These are phyloP conservation scores for Sitophilus oryzae DNA, from an alignment of 1,140 invertebrate species.

Conservation along the genomic window DNA sequence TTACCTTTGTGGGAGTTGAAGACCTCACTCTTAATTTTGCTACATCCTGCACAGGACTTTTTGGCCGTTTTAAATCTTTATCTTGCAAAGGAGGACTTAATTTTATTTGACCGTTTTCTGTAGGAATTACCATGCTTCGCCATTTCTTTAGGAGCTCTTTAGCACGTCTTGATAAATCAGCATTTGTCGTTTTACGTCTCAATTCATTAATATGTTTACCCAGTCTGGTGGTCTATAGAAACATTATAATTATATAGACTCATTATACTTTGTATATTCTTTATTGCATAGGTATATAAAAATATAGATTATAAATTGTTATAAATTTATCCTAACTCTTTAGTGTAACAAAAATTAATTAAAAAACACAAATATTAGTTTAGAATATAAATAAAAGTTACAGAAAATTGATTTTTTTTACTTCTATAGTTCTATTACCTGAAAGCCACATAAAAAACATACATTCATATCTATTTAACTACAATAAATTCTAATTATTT, in stretches of 20 bases:
- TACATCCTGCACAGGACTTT: not conserved
- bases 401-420: no score
- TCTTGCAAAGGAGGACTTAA: slow-evolving; percentile 35
- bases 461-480: no score
- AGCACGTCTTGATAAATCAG: slow-evolving; percentile 76
- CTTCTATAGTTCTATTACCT: no score
- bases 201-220: slow-evolving; percentile 92
- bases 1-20: slow-evolving; percentile 17
- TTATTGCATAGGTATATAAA: no score
- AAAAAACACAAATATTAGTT: no score
- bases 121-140: slow-evolving; percentile 68
- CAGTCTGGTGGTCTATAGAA: slow-evolving; percentile 68
- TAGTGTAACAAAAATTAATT: no score
- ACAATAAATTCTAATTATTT: no score
- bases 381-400: no score
- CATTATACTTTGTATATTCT: no score
- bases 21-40: not conserved
- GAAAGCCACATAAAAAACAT: no score
- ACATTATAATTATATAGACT: not conserved
- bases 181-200: slow-evolving; percentile 74
- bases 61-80: not conserved
- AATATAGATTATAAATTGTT: no score
- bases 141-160: slow-evolving; percentile 88
- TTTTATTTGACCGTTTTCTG: slow-evolving; percentile 43
- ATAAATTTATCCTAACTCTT: no score